Evolutionary conservation across 2,888 invertebrate genomes (phyloP).

Genomic region (Timandra comae): DNA sequence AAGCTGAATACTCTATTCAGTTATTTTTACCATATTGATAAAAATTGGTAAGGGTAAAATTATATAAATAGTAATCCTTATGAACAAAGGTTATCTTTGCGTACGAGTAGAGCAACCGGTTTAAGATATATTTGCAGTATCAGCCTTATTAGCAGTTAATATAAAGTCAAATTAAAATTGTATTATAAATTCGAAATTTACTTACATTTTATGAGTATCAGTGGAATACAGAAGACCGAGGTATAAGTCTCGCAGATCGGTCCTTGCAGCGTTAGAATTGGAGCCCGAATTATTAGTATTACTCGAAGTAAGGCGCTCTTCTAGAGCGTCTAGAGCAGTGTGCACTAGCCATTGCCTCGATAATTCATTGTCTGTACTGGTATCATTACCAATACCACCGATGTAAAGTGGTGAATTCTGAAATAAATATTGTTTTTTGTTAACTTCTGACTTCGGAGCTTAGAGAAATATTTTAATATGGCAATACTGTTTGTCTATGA

Average conservation of each 20-base stretch:
- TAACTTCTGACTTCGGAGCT: no score
- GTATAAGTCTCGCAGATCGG: constrained; percentile 92
- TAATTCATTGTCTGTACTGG: constrained; percentile 88
- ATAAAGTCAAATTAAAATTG: not conserved
- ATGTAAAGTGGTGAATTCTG: constrained; percentile 96
- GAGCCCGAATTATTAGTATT: constrained; percentile 62
- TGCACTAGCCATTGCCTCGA: constrained; percentile 96
- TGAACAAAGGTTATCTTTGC: no score
- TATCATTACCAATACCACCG: constrained; percentile 66
- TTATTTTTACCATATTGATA: no score
- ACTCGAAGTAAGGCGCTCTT: constrained; percentile 82
- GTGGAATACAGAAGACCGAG: constrained; percentile 94
- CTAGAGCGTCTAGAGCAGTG: constrained; percentile 92
- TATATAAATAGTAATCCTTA: no score
- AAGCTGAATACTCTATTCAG: no score
- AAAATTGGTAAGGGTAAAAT: no score
- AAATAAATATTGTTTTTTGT: constrained; percentile 25
- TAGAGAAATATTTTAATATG: not conserved
- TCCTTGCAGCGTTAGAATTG: constrained; percentile 75
- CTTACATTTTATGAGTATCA: constrained; percentile 96
- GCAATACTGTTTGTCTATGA: constrained; percentile 3
- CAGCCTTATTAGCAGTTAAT: not conserved
- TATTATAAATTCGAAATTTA: constrained; percentile 1
- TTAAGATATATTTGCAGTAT: constrained; percentile 1
- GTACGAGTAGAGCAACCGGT: not conserved